Evolutionary conservation across 1,140 invertebrate genomes (phyloP), one percentile per base, ranked within the genome.

Genomic region (Drosophila ironensis): DNA sequence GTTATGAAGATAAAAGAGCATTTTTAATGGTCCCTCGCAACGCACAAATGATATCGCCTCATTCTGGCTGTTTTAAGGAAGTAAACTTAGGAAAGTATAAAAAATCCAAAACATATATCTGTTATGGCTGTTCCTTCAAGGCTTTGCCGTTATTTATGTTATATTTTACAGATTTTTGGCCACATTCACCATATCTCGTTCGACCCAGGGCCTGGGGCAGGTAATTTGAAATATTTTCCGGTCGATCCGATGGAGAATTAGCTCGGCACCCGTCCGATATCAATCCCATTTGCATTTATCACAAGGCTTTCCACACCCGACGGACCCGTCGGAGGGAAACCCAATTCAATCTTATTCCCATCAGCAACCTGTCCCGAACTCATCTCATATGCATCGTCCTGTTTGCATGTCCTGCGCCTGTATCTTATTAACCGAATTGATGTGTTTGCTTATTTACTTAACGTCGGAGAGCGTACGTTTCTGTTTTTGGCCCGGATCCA

Each of bases 391-490:
- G 37, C 25, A 44, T 33, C 46, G 60, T 64, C 50, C 42, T 33
- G 45, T 61, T 70, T 22, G 48, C 48, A 53, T 72, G 61, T 60
- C 66, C 51, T 57, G 30, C 37, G 24, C 37, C 33, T 70, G 52
- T 60, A 60, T 40, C 48, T 72, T 72, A 72, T 76, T 72, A 77
- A 72, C 38, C 27, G 42, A 77, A 67, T 72, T 77, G 67, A 66
- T 76, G 52, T 54, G 59, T 47, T 68, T 61, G 51, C 45, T 46
- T 78, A 61, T 61, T 77, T 72, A 33, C 53, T 47, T 47, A 42
- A 67, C 56, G 54, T 56, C 59, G 20, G 25, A 51, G 46, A 35
- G 52, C 59, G 54, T 61, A 64, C 47, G 60, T 61, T 72, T 59
- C 35, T 40, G 24, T 46, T 17, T 27, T 45, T 33, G 28, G 40